Evolutionary conservation across 2,113 vertebrate genomes (phyloP), one percentile per base, ranked within the genome.

Genomic region (Lagopus muta): DNA sequence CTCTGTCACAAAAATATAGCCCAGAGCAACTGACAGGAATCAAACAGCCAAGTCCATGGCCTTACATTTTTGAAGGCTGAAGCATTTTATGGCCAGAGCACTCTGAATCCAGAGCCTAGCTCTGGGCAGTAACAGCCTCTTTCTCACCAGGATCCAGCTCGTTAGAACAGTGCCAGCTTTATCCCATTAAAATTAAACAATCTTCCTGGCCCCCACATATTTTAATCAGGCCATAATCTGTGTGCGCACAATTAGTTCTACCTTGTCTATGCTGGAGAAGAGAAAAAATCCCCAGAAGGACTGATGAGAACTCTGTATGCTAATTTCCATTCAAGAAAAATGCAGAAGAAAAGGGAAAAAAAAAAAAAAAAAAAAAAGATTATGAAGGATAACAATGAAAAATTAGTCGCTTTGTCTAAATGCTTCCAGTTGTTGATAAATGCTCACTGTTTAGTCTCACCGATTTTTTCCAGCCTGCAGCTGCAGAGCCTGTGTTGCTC

Each of bases 361-460:
- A 40, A 40, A 38, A 19, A 45, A 17, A 24, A 60, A 60, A n/a
- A 36, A 61, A 60, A 60, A 36, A 27, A 27, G 0, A 62, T 89
- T 95, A 91, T 85, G 77, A 92, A 81, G 47, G 54, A 83, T 81
- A 76, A 96, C 95, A 97, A 96, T 95, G 88, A 94, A 97, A 97
- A 97, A 97, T 93, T 84, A 95, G 84, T 76, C 83, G 24, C 88
- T 96, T 97, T 97, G 89, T 97, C 65, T 95, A 90, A 96, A 94
- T 75, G 87, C 28, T 97, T 96, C 96, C 95, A 96, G 89, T 96
- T 96, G 93, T 91, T 96, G 94, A 97, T 96, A 95, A 96, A 97
- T 79, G 83, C 88, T 96, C 64, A 77, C 95, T 97, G 91, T 97
- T 96, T 95, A 95, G 66, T 94, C 72, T 91, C 71, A 91, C 78